These are phyloP conservation scores for Seriola dumerili DNA, from an alignment of 2,113 vertebrate species.

Conservation along the genomic window DNA sequence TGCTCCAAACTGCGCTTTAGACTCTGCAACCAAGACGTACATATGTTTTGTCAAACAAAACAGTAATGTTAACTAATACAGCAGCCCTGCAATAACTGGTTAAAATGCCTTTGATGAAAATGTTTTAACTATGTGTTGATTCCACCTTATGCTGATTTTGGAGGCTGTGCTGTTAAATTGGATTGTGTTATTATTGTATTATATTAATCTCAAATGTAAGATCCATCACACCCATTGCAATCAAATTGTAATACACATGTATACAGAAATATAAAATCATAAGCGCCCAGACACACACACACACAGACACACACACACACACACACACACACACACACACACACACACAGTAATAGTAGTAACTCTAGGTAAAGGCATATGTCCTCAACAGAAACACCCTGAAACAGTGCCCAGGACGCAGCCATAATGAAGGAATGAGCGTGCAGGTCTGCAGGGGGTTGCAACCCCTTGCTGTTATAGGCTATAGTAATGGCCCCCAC, in stretches of 20 bases:
- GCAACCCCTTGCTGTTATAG: too few species aligned
- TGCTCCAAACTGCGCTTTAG: constrained; percentile 99
- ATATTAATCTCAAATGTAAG: constrained; percentile 1
- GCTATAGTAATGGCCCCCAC: too few species aligned
- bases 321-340: not conserved
- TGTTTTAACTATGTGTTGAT: not conserved
- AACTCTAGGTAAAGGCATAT: too few species aligned
- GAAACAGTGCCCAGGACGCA: too few species aligned
- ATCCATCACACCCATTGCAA: not conserved
- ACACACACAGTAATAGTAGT: not conserved
- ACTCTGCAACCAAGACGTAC: constrained; percentile 87
- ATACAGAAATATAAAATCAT: not conserved
- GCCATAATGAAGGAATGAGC: too few species aligned
- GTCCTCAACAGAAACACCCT: too few species aligned
- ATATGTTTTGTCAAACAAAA: not conserved
- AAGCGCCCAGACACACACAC: not conserved
- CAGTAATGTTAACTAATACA: not conserved
- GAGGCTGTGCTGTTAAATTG: not conserved
- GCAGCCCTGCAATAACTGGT: not conserved
- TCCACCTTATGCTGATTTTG: not conserved
- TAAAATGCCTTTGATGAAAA: too few species aligned
- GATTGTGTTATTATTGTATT: not conserved
- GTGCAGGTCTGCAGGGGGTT: too few species aligned
- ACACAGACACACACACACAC: not conserved
- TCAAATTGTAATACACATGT: not conserved